A percentile compares a stretch with the other conserved stretches of the same genome.
Conservation (phyloP, 2,888 invertebrate species). For the Stenolophus ochropezus region DNA sequence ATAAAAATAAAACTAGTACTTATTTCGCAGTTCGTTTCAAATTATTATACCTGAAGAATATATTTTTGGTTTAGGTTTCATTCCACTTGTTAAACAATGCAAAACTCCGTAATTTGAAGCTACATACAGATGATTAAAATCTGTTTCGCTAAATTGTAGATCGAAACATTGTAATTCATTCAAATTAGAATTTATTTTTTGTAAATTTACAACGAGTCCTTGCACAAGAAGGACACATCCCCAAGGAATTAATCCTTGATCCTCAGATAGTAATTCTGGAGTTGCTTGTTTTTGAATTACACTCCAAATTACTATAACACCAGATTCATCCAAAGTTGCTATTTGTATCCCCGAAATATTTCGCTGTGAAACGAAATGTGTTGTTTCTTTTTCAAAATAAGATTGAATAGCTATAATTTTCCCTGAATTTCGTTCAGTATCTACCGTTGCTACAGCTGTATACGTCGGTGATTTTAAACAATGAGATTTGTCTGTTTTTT, state of each 20-base stretch:
- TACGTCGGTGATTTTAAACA: slow-evolving; percentile 57
- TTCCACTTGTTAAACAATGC: slow-evolving; percentile 69
- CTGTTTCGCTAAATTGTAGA: slow-evolving; percentile 71
- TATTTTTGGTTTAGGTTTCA: slow-evolving; percentile 67
- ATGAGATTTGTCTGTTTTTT: slow-evolving; percentile 32
- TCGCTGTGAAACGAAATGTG: not conserved
- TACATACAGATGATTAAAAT: slow-evolving; percentile 73
- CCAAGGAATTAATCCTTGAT: slow-evolving; percentile 71
- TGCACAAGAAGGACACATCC: slow-evolving; percentile 72
- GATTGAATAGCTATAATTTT: slow-evolving; percentile 67
- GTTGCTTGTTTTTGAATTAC: slow-evolving; percentile 68
- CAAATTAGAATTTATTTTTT: slow-evolving; percentile 67
- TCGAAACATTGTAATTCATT: slow-evolving; percentile 70
- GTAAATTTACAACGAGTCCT: slow-evolving; percentile 71
- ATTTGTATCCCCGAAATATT: slow-evolving; percentile 63
- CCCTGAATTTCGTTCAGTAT: slow-evolving; percentile 61
- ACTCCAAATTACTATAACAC: slow-evolving; percentile 74
- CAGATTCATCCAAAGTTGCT: slow-evolving; percentile 74
- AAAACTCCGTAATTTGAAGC: slow-evolving; percentile 74
- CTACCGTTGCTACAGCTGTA: slow-evolving; percentile 31
- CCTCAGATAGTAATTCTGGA: slow-evolving; percentile 63
- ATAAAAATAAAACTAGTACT: slow-evolving; percentile 56
- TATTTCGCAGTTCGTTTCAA: not conserved
- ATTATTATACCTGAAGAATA: slow-evolving; percentile 65
- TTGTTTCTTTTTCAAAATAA: slow-evolving; percentile 1